Percentiles rank a stretch among this genome's conserved stretches.
Conservation (phyloP, 1,140 invertebrate genomes). For the Lordiphosa collinella region DNA sequence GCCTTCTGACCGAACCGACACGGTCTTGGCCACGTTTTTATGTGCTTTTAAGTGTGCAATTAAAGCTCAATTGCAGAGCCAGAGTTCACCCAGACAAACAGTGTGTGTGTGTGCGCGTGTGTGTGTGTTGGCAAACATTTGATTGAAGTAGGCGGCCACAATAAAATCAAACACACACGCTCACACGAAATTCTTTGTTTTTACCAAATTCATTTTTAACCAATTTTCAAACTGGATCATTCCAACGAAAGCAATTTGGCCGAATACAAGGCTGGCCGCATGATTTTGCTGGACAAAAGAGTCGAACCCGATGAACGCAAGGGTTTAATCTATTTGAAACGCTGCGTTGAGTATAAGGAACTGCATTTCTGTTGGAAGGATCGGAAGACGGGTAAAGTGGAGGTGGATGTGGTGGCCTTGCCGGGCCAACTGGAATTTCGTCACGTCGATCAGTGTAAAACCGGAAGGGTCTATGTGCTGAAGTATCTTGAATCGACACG, state of each 20-base stretch:
- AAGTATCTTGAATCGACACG: conserved; percentile 95
- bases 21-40: conserved; percentile 57
- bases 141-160: conserved; percentile 1
- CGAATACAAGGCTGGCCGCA: conserved; percentile 97
- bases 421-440: conserved; percentile 98
- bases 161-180: neutral
- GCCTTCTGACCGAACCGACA: too few relatives aligned
- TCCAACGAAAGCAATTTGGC: conserved; percentile 81
- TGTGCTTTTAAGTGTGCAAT: conserved; percentile 75
- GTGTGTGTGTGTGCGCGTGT: neutral
- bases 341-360: conserved; percentile 91
- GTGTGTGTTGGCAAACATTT: conserved; percentile 1
- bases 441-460: conserved; percentile 94
- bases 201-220: neutral
- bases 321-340: conserved; percentile 94
- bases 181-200: neutral
- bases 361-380: conserved; percentile 99
- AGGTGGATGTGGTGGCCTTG: conserved; percentile 95
- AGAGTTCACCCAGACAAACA: too few relatives aligned
- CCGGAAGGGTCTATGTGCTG: conserved; percentile 96
- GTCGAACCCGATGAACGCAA: conserved; percentile 97
- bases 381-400: conserved; percentile 83
- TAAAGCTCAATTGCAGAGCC: conserved; percentile 56
- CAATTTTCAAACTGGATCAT: neutral
- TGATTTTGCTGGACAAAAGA: conserved; percentile 94